phyloP scores from a whole-genome alignment of 2,797 vertebrate genomes.

The Trichosurus vulpecula region DNA sequence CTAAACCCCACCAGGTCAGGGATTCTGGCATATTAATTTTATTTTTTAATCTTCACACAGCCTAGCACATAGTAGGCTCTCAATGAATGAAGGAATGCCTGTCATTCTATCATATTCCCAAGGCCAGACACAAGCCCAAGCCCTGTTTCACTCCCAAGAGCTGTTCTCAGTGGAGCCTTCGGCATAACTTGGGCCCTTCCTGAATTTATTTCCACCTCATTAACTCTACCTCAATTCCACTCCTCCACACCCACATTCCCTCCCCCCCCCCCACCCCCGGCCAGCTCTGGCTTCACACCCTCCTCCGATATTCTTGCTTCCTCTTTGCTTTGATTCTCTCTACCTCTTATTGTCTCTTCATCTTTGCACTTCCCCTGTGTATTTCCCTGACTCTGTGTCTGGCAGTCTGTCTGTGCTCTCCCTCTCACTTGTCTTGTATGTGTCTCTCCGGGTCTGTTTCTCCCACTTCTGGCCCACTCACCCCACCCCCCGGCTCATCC shows the following conservation, averaged over 20 bases:
- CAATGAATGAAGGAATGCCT: neutral
- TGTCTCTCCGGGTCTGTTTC: constrained; percentile 33
- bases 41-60: neutral
- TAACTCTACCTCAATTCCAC: constrained; percentile 68
- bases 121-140: neutral
- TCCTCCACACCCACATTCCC: constrained; percentile 26
- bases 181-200: constrained; percentile 15
- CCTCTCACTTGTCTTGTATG: neutral
- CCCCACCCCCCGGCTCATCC: constrained; percentile 51
- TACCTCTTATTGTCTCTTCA: constrained; percentile 21
- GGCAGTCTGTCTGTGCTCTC: constrained; percentile 32
- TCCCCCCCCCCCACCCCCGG: neutral
- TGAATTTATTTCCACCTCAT: constrained; percentile 78
- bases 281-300: constrained; percentile 49
- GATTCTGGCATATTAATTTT: neutral
- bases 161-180: neutral
- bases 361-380: constrained; percentile 22
- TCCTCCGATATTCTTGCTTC: constrained; percentile 53
- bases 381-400: constrained; percentile 62
- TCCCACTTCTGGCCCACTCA: constrained; percentile 31
- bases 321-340: constrained; percentile 26
- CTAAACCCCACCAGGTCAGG: neutral
- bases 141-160: constrained; percentile 1
- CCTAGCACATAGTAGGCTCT: neutral
- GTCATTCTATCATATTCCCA: neutral